Base-by-base conservation (phyloP, 1,140 invertebrate genomes). In the Drosophila navojoa region DNA sequence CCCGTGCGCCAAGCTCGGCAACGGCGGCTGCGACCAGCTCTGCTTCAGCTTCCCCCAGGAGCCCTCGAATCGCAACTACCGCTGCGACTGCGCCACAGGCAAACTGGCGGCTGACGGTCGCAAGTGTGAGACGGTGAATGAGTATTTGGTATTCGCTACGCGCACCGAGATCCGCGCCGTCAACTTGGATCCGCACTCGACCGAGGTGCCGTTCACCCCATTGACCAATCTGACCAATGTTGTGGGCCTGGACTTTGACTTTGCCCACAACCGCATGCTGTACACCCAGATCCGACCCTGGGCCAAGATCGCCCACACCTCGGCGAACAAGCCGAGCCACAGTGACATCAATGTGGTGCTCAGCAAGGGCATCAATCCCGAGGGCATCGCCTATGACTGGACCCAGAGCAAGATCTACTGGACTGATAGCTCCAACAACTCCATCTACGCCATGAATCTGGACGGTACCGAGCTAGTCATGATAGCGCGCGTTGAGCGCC, bases 311-410 rank as follows among this genome's bases (percentile, higher is more conserved):
- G 96, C 95, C 1, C 97, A 95, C 93, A 94, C 97, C 78, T 93
- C 95, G 6, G 94, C 96, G 0, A 94, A 94, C 29, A 94, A 94
- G 73, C 96, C 96, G 0, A 94, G 93, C 1, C 90, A 92, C 2
- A 91, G 92, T 3, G 93, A 94, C 45, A 95, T 96, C n/a, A 94
- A 95, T n/a, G 95, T 94, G 58, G 94, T 97, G 9, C 94, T 97
- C 11, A 95, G 93, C 60, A 96, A 96, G 90, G 96, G 96, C 16
- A 97, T 98, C 59, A 98, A 98, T 92, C 97, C 97, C 0, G 98
- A 99, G 92, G 98, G 98, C 4, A 97, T 99, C 70, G 97, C 98
- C 0, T 98, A 98, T 87, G 98, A 99, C 85, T 99, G 98, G 98
- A 98, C 98, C 0, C 96, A 97, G 72, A 96, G 97, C 84, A 99